Evolutionary conservation across 1,140 invertebrate genomes (phyloP), one percentile per base, ranked within the genome.

Genomic region (Hylaeus volcanicus): DNA sequence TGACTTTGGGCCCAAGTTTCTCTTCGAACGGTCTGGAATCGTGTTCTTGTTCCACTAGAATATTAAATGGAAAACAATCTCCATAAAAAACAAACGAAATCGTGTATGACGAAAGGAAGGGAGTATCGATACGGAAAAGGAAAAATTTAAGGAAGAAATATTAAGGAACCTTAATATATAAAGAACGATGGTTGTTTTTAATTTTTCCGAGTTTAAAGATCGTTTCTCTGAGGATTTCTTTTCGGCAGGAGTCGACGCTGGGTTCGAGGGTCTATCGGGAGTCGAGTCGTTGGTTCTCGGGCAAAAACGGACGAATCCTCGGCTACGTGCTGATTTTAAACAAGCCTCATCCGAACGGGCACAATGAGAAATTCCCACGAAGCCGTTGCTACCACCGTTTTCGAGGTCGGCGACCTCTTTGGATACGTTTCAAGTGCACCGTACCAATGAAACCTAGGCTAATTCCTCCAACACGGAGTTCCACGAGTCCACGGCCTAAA

Each of bases 291-390:
- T 2, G 51, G 51, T 71, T 45, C 48, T 8, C 45, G 75, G 37
- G 63, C 39, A 70, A 79, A 81, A 73, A 60, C 63, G 41, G 60
- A 73, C 55, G 61, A 63, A 79, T 56, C 78, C 56, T 76, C 60
- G 55, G 66, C 6, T 80, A 63, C 65, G 65, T 45, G 64, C 26
- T 75, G 56, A 74, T 70, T 70, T 76, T 81, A 81, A 84, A 84
- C 56, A 45, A 84, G 68, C 43, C 11, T 61, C 39, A 53, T 69
- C n/a, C 53, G 43, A 72, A 75, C n/a, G 43, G 74, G 55, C 48
- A 60, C 66, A 68, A 82, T 82, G 84, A 89, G 84, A 76, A 88
- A 88, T 85, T 89, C 88, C 75, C 88, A 89, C 83, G 88, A 80
- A 86, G 81, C 75, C 73, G 84, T 86, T 86, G 84, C 85, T 81